These are phyloP conservation scores for Hystrix cristata DNA, from an alignment of 2,113 vertebrate genomes.

Conservation along the genomic window DNA sequence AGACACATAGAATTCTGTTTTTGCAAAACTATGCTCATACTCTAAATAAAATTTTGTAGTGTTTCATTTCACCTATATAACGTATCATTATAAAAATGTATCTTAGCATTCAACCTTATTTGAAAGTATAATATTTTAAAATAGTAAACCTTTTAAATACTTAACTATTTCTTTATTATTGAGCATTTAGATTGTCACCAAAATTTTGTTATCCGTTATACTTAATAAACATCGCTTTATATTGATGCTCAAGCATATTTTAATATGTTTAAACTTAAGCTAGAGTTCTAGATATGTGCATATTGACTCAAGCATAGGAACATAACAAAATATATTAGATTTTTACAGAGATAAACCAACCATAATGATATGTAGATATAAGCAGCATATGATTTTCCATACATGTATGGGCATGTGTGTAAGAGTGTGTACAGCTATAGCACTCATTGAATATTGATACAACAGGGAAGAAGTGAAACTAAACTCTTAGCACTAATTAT, in stretches of 20 bases:
- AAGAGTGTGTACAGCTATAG: neutral
- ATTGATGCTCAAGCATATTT: neutral
- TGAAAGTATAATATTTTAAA: neutral
- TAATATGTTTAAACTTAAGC: neutral
- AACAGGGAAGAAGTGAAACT: neutral
- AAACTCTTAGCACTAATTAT: neutral
- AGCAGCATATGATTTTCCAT: neutral
- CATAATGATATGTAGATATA: neutral
- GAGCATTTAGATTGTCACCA: neutral
- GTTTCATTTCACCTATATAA: neutral
- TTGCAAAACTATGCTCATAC: neutral
- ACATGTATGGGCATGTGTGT: neutral
- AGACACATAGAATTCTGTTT: neutral
- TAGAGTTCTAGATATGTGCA: neutral
- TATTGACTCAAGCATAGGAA: neutral
- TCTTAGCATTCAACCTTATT: neutral
- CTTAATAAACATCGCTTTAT: neutral
- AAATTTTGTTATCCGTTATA: neutral
- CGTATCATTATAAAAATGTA: neutral
- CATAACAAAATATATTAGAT: neutral
- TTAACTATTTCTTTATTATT: neutral
- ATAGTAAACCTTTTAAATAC: neutral
- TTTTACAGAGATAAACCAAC: neutral
- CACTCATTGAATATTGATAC: neutral
- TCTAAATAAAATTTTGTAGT: neutral